Conservation (phyloP, 2,113 vertebrate species). For the Tichodroma muraria region DNA sequence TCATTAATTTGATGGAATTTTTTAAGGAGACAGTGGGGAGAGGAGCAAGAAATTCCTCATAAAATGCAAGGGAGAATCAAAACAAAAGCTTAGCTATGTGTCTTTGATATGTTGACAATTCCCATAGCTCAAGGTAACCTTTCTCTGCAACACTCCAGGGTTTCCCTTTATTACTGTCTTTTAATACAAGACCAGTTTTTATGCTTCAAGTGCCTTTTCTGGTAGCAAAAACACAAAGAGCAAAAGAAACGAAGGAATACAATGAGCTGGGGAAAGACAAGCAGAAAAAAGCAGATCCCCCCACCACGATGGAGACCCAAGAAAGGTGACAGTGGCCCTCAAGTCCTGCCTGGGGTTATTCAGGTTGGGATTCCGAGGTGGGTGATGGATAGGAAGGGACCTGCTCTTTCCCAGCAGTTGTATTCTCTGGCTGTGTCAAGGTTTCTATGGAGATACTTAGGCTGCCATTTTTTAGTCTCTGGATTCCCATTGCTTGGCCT, state of each 20-base stretch:
- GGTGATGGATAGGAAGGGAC: neutral
- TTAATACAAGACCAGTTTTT: neutral
- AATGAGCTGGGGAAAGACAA: neutral
- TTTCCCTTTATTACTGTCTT: constrained; percentile 34
- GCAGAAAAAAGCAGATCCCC: neutral
- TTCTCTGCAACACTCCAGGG: neutral
- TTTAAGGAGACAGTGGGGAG: neutral
- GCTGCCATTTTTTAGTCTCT: neutral
- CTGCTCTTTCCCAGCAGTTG: neutral
- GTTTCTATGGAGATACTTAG: neutral
- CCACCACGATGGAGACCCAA: neutral
- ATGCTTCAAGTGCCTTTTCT: neutral
- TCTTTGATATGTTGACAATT: constrained; percentile 39
- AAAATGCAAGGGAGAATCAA: neutral
- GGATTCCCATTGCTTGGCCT: neutral
- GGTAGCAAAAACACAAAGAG: neutral
- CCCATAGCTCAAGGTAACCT: constrained; percentile 44
- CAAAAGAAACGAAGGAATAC: neutral
- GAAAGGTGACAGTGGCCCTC: neutral
- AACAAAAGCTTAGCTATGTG: neutral
- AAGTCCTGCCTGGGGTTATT: neutral
- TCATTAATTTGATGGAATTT: neutral
- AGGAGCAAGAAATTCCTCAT: neutral
- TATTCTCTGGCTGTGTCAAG: neutral
- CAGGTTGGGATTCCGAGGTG: neutral